Evolutionary conservation across 1,140 invertebrate species (phyloP).

Genomic region (Calliopsis andreniformis): DNA sequence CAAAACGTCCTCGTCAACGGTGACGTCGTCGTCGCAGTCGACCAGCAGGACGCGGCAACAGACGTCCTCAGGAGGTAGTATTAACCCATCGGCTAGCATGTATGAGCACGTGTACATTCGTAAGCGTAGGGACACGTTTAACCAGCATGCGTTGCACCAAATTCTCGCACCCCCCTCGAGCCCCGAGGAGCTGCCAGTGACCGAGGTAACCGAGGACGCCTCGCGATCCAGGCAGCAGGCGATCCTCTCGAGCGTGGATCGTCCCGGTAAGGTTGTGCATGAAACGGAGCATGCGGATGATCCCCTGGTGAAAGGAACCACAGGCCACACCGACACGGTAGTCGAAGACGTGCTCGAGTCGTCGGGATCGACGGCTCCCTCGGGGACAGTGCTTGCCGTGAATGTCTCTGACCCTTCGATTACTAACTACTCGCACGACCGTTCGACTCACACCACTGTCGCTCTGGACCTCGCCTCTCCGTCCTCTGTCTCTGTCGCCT

Average conservation of each 20-base stretch:
- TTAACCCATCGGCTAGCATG: slow-evolving; percentile 69
- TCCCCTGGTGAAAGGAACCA: slow-evolving; percentile 10
- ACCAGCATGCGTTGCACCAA: slow-evolving; percentile 82
- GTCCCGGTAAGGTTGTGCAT: slow-evolving; percentile 70
- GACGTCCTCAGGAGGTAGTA: slow-evolving; percentile 86
- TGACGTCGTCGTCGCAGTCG: slow-evolving; percentile 83
- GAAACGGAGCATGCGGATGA: slow-evolving; percentile 52
- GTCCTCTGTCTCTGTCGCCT: slow-evolving; percentile 42
- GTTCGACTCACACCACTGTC: slow-evolving; percentile 38
- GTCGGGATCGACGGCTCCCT: slow-evolving; percentile 19
- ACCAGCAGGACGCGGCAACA: slow-evolving; percentile 81
- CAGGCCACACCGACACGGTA: background rate
- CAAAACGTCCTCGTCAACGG: slow-evolving; percentile 82
- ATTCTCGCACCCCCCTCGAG: slow-evolving; percentile 44
- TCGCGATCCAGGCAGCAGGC: slow-evolving; percentile 26
- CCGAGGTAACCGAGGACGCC: background rate
- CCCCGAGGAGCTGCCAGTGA: slow-evolving; percentile 28
- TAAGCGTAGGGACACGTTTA: slow-evolving; percentile 84
- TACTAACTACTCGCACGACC: slow-evolving; percentile 49
- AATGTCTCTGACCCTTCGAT: slow-evolving; percentile 40
- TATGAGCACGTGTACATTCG: slow-evolving; percentile 79
- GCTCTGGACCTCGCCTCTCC: slow-evolving; percentile 31
- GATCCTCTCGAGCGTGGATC: slow-evolving; percentile 35
- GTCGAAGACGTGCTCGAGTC: slow-evolving; percentile 7
- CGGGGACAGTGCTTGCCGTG: slow-evolving; percentile 12